Evolutionary conservation across 2,797 vertebrate species (phyloP), one percentile per base, ranked within the genome.

Genomic region (Choloepus didactylus): DNA sequence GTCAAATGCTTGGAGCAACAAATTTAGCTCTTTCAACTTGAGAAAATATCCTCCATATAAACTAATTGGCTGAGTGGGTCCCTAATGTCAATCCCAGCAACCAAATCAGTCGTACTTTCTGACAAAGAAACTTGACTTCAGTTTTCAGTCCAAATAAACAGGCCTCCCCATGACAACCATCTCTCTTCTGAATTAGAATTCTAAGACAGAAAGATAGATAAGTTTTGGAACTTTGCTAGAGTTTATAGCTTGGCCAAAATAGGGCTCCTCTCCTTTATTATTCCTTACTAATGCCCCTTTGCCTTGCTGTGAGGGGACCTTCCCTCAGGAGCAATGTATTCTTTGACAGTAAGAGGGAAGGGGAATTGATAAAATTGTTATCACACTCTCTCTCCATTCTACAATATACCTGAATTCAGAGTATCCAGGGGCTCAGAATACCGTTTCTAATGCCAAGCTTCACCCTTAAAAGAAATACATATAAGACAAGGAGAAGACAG

Each of bases 141-240:
- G 60, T 94, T 93, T 95, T 94, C n/a, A 88, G 35, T 91, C 89
- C 60, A 82, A 70, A 51, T 85, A 82, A 70, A 70, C 73, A 72
- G 79, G 72, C 21, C 31, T 85, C 19, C 54, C 27, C 35, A 64
- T 84, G 70, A 62, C 44, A 94, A 18, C 54, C 29, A 35, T 92
- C 62, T 87, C 23, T 95, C 76, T 94, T 95, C 69, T 64, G 67
- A 94, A 85, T 91, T 94, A 27, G 81, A 31, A 81, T 87, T 91
- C 49, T 93, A 89, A 91, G 38, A 87, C 38, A 59, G 62, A 95
- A 90, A 90, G 49, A 89, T 64, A 84, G 51, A 35, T 73, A 79
- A 70, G 23, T 93, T 19, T 90, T 81, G 46, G 60, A 93, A 46
- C 41, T 94, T 93, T 94, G 31, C 25, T 69, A 27, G 56, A 76